Evolutionary conservation across 2,888 invertebrate species (phyloP).

Genomic region (Tachystola acroxantha): DNA sequence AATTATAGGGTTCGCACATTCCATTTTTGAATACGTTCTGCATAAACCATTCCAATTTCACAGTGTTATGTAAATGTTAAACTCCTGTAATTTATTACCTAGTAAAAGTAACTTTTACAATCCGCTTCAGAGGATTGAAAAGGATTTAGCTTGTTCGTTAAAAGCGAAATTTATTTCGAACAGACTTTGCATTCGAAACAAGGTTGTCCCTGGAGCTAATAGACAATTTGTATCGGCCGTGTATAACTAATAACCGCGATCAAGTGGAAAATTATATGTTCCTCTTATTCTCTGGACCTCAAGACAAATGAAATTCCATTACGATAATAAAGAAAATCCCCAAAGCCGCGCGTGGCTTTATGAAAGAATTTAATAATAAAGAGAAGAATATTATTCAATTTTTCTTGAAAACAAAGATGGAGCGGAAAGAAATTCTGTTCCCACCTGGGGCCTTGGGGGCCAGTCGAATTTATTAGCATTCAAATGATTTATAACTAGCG

Average conservation of each 20-base stretch:
- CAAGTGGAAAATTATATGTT: slow-evolving; percentile 26
- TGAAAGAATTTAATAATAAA: slow-evolving; percentile 72
- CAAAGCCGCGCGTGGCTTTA: slow-evolving; percentile 62
- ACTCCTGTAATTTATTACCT: slow-evolving; percentile 1
- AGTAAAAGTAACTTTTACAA: slow-evolving; percentile 7
- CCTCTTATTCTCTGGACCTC: slow-evolving; percentile 26
- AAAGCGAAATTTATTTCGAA: slow-evolving; percentile 20
- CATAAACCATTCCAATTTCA: not conserved
- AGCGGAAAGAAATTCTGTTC: slow-evolving; percentile 65
- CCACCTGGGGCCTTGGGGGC: slow-evolving; percentile 63
- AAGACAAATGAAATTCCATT: slow-evolving; percentile 69
- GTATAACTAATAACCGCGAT: slow-evolving; percentile 22
- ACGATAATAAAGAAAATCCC: slow-evolving; percentile 68
- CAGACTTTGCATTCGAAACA: slow-evolving; percentile 14
- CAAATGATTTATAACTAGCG: slow-evolving; percentile 78
- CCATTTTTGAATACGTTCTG: not conserved
- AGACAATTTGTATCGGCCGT: slow-evolving; percentile 25
- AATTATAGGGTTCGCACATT: slow-evolving; percentile 3
- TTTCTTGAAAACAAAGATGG: slow-evolving; percentile 68
- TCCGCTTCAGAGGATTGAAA: slow-evolving; percentile 11
- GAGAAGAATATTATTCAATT: slow-evolving; percentile 70
- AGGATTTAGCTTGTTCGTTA: slow-evolving; percentile 15
- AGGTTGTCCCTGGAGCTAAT: slow-evolving; percentile 21
- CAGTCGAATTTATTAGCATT: slow-evolving; percentile 78
- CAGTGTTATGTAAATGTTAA: not conserved